Conservation (phyloP, 2,113 vertebrate species). For the Tor tambroides region DNA sequence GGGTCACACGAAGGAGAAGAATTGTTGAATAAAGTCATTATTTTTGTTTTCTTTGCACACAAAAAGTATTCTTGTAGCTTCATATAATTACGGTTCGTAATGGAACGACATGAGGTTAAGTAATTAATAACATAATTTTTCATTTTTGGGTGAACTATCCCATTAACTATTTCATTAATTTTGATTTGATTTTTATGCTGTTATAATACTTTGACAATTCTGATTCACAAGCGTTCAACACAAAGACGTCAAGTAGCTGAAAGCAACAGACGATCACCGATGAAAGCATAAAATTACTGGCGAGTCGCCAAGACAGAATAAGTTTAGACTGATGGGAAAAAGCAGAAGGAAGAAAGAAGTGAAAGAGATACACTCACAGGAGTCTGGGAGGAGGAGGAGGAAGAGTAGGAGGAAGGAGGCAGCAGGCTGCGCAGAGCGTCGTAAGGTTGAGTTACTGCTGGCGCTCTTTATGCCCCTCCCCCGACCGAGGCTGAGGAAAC, state of each 20-base stretch:
- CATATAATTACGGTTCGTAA: too few relatives aligned
- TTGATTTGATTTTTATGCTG: too few relatives aligned
- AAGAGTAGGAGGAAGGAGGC: conserved; percentile 62
- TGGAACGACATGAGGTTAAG: too few relatives aligned
- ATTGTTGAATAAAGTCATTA: too few relatives aligned
- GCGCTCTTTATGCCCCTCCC: conserved; percentile 71
- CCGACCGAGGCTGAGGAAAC: conserved; percentile 74
- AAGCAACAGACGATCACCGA: conserved; percentile 7
- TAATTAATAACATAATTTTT: too few relatives aligned
- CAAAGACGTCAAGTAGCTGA: not conserved
- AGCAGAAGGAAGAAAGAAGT: conserved; percentile 60
- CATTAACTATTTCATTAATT: too few relatives aligned
- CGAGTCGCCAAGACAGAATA: not conserved
- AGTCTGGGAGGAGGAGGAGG: conserved; percentile 63
- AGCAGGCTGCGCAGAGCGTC: conserved; percentile 59
- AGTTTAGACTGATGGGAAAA: conserved; percentile 20
- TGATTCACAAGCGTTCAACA: not conserved
- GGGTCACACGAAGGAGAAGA: too few relatives aligned
- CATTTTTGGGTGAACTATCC: too few relatives aligned
- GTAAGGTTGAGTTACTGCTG: conserved; percentile 69
- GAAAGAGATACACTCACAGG: conserved; percentile 59
- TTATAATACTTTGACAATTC: not conserved
- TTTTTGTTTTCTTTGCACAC: too few relatives aligned
- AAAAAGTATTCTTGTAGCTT: too few relatives aligned
- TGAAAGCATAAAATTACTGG: conserved; percentile 4